Conservation (phyloP, 1,140 invertebrate genomes). For the Tribolium castaneum region DNA sequence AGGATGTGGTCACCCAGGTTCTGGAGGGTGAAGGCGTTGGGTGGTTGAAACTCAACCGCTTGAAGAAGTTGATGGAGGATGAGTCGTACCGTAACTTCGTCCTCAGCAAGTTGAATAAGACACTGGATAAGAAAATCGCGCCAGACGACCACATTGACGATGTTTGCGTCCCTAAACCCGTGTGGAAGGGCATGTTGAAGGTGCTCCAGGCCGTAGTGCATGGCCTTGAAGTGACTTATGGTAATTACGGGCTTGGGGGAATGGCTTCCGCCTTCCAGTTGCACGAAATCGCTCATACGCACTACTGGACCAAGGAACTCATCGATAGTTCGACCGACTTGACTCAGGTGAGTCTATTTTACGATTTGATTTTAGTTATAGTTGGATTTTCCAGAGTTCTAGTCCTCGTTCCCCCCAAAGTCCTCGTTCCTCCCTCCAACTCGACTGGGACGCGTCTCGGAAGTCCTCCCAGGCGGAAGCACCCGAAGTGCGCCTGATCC, state of each 20-base stretch:
- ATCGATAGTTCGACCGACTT: constrained; percentile 65
- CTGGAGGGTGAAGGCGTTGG: constrained; percentile 96
- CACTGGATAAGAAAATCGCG: constrained; percentile 91
- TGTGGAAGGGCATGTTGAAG: constrained; percentile 98
- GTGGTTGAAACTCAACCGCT: constrained; percentile 93
- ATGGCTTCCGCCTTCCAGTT: constrained; percentile 98
- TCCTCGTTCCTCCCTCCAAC: constrained; percentile 68
- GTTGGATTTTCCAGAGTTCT: constrained; percentile 54
- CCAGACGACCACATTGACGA: constrained; percentile 98
- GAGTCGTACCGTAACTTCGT: constrained; percentile 98
- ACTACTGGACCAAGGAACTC: constrained; percentile 95
- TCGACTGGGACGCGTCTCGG: constrained; percentile 65
- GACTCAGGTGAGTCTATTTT: constrained; percentile 53
- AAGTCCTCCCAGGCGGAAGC: constrained; percentile 68
- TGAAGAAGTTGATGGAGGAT: constrained; percentile 98
- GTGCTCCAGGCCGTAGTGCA: constrained; percentile 88
- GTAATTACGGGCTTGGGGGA: constrained; percentile 94
- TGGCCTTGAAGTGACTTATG: constrained; percentile 92
- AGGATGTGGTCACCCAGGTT: constrained; percentile 91
- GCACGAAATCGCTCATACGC: constrained; percentile 97
- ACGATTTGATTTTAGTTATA: constrained; percentile 18
- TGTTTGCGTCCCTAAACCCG: constrained; percentile 87
- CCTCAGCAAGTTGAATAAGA: constrained; percentile 94
- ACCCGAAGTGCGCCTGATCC: constrained; percentile 66
- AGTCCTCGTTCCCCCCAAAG: constrained; percentile 73